Conservation (phyloP, 2,888 invertebrate species). For the Homarus gammarus region DNA sequence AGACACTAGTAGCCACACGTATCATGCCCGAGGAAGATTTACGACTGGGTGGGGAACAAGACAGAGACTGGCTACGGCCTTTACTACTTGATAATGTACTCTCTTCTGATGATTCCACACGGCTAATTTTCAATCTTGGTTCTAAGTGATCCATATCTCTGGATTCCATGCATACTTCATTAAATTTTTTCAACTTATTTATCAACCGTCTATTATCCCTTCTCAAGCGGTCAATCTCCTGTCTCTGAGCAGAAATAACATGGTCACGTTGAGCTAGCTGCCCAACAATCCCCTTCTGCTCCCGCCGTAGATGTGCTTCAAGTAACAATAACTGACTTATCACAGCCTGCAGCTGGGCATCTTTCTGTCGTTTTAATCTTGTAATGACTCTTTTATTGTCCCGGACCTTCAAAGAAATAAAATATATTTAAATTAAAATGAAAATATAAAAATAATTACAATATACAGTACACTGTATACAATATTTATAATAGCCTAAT, state of each 20-base stretch:
- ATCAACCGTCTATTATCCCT: conserved; percentile 71
- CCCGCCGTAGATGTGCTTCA: conserved; percentile 69
- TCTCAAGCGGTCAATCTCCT: conserved; percentile 70
- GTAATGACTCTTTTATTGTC: conserved; percentile 59
- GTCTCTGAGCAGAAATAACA: conserved; percentile 67
- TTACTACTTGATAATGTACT: background rate
- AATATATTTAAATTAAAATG: too few relatives aligned
- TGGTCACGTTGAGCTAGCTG: conserved; percentile 70
- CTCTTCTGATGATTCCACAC: conserved; percentile 55
- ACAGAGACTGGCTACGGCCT: conserved; percentile 2
- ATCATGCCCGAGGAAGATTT: conserved; percentile 57
- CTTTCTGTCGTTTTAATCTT: conserved; percentile 61
- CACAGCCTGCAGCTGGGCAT: conserved; percentile 69
- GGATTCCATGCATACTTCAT: conserved; percentile 43
- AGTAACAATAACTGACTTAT: conserved; percentile 64
- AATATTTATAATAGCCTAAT: too few relatives aligned
- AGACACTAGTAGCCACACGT: conserved; percentile 64
- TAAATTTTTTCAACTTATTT: conserved; percentile 70
- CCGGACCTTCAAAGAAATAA: conserved; percentile 55
- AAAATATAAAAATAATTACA: too few relatives aligned
- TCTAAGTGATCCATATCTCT: conserved; percentile 29
- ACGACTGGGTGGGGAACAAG: conserved; percentile 28
- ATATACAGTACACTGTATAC: too few relatives aligned
- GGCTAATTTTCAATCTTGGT: conserved; percentile 51
- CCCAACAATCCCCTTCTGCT: conserved; percentile 71